Evolutionary conservation across 2,113 vertebrate genomes (phyloP), one percentile per base, ranked within the genome.

Genomic region (Pycnonotus jocosus): DNA sequence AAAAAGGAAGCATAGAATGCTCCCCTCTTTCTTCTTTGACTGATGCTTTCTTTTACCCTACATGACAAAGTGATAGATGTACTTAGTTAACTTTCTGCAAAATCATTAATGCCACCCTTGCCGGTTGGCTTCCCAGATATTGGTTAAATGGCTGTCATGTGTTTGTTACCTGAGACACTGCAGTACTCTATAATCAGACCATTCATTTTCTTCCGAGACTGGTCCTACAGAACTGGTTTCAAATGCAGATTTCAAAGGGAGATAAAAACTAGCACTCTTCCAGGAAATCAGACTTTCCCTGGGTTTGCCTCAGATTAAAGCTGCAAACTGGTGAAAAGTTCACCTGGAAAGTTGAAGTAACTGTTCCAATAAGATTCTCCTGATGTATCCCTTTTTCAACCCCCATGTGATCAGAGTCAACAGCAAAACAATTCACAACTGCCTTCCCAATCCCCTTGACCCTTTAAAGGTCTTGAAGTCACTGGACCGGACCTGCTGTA

Each of bases 11-110:
- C 12, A 11, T n/a, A 94, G 88, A 78, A 66, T 88, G n/a, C 71
- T 92, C 56, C 79, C 62, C 31, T 96, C 76, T 77, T 97, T 97
- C 87, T 84, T 69, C 74, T 91, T 93, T 98, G 97, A 98, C 96
- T 96, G 97, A 98, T 98, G 90, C 23, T 65, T 97, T 97, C 94
- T 96, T 97, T 98, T 97, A 97, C 58, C 44, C 40, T 95, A 77
- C 71, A 74, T 97, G 97, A 97, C 97, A 98, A 97, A 96, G 95
- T 98, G 97, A 98, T 98, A 97, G 96, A 98, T 98, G 96, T 90
- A 97, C 95, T 98, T 98, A 95, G 96, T 98, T 98, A 98, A 96
- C 96, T 97, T 98, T 94, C 92, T 97, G 90, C 96, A 95, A 95
- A 98, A 98, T 97, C 97, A 93, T 97, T 97, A 98, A 95, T 96